A percentile compares a stretch with the other conserved stretches of the same genome.
These are phyloP conservation scores for Seira ritae DNA, from an alignment of 2,888 invertebrate genomes.

Conservation along the genomic window DNA sequence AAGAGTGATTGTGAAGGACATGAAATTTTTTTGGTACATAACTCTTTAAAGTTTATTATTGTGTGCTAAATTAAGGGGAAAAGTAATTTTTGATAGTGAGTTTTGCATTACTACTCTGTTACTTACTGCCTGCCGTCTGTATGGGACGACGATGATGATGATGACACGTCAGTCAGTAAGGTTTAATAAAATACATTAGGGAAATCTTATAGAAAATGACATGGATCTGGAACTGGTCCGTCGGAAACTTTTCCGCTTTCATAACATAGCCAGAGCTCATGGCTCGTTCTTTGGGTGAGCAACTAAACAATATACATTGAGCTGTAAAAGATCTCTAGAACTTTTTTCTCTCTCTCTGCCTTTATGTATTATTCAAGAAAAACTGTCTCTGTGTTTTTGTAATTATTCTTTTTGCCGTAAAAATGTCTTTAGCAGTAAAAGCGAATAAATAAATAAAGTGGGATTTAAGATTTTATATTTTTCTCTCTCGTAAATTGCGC, in stretches of 20 bases:
- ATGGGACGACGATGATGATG: background rate
- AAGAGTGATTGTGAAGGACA: no score
- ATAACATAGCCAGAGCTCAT: slow-evolving; percentile 58
- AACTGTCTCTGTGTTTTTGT: background rate
- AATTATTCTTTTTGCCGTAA: background rate
- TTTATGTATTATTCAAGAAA: no score
- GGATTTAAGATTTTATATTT: background rate
- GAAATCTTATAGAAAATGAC: slow-evolving; percentile 37
- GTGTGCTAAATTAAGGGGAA: no score
- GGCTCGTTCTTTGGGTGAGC: slow-evolving; percentile 58
- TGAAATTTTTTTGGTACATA: no score
- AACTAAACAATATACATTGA: background rate
- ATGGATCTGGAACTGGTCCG: slow-evolving; percentile 64
- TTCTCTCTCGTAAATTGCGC: background rate
- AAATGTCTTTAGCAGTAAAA: slow-evolving; percentile 11
- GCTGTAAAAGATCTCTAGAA: background rate
- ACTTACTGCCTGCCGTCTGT: no score
- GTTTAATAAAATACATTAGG: slow-evolving; percentile 9
- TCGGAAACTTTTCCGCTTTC: slow-evolving; percentile 65
- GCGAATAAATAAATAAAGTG: no score
- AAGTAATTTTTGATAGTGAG: no score
- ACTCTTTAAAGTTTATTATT: no score
- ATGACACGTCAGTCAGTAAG: no score
- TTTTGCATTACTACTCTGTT: no score
- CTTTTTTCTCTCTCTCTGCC: background rate